phyloP scores from a whole-genome alignment of 2,113 vertebrate genomes.

The Rhea pennata region DNA sequence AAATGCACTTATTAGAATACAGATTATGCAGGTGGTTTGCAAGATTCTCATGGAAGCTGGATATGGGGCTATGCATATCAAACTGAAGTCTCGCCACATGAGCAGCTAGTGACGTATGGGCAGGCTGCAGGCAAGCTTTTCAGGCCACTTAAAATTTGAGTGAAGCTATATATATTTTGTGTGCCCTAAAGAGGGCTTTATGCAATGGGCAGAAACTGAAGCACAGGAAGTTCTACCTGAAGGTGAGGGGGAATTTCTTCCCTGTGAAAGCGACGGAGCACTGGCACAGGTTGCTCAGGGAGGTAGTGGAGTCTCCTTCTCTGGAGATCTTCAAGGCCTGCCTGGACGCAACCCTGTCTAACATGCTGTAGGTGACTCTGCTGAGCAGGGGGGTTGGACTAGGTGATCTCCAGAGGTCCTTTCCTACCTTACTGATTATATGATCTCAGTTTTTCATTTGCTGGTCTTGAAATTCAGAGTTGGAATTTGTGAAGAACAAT shows the following conservation, averaged over 20 bases:
- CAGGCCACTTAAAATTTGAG: slow-evolving; percentile 13
- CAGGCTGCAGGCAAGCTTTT: not conserved
- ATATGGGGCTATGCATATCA: not conserved
- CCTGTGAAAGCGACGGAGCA: no score
- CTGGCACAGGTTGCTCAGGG: no score
- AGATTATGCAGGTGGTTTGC: not conserved
- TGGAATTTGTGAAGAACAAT: not conserved
- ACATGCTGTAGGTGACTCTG: no score
- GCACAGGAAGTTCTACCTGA: no score
- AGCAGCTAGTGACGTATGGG: not conserved
- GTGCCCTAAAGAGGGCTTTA: not conserved
- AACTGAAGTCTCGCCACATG: slow-evolving; percentile 9
- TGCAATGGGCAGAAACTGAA: no score
- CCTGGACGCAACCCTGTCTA: no score
- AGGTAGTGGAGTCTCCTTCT: no score
- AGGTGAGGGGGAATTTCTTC: no score
- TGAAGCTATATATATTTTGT: not conserved
- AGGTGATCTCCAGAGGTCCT: no score
- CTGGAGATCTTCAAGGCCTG: no score
- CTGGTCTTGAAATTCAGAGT: not conserved
- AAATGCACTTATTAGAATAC: not conserved
- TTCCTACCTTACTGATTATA: no score
- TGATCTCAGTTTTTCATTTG: not conserved
- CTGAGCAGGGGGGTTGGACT: no score
- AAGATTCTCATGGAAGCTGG: not conserved